Base-by-base conservation (phyloP, 1,140 invertebrate species). In the Drosophila navojoa region DNA sequence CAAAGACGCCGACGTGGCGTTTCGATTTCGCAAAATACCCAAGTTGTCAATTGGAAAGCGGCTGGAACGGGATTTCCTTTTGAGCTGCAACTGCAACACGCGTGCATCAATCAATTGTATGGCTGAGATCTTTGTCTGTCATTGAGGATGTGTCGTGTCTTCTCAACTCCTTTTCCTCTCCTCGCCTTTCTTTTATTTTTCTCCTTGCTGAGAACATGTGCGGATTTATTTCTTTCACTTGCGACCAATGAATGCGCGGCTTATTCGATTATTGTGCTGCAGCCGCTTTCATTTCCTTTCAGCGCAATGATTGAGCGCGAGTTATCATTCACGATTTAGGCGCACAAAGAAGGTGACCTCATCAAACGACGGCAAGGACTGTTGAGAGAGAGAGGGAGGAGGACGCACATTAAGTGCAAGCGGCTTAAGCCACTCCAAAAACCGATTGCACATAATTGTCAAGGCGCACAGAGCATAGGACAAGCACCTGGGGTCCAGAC, bases 201-300 rank as follows among this genome's bases (percentile, higher is more conserved):
- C 3, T 16, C 25, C 19, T 22, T 19, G 16, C 2, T 32, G 53
- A 69, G 57, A 71, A 82, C 76, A 87, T 86, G 79, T 87, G 79
- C 84, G 82, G 82, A 87, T 87, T 87, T 87, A 87, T 87, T 70
- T 81, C 69, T 77, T 87, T 84, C 62, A 79, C 68, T 79, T 77
- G 79, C 52, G 60, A 53, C 45, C 76, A 61, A 79, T 87, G 82
- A 87, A 87, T 87, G 59, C 79, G 79, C 82, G 84, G 84, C 84
- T 87, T 87, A 87, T 82, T 87, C 84, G 82, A 89, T 87, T 87
- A 87, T 82, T 87, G 68, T 77, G 61, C 55, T 77, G 61, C 55
- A 45, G 67, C 68, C 61, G 84, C 82, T 77, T 87, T 82, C 84
- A 73, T 82, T 87, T 87, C 79, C 66, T 86, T 86, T 82, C 76